Evolutionary conservation across 1,140 invertebrate species (phyloP).

Genomic region (Lerema accius): DNA sequence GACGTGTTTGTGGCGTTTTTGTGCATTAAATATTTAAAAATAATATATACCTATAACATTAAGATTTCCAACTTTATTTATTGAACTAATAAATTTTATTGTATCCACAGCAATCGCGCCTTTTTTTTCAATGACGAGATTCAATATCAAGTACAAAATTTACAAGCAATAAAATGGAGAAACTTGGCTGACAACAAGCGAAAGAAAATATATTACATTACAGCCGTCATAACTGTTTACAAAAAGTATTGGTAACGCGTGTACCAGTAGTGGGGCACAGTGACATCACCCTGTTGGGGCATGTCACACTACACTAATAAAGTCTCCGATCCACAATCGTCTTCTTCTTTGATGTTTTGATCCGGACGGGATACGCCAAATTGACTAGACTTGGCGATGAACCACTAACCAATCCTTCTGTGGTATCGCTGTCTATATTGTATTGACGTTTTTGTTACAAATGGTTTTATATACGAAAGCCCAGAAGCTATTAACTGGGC

Average conservation of each 20-base stretch:
- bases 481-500: too few relatives aligned
- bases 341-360: constrained; percentile 60
- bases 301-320: constrained; percentile 57
- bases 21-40: too few relatives aligned
- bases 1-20: too few relatives aligned
- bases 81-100: too few relatives aligned
- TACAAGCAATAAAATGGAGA: background rate
- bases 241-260: background rate
- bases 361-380: constrained; percentile 38
- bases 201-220: constrained; percentile 10
- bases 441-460: too few relatives aligned
- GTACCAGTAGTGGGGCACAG: background rate
- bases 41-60: too few relatives aligned
- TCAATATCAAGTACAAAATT: background rate
- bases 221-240: background rate
- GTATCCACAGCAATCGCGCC: too few relatives aligned
- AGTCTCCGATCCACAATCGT: constrained; percentile 51
- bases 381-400: constrained; percentile 35
- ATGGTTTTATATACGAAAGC: too few relatives aligned
- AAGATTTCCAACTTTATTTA: too few relatives aligned
- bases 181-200: background rate
- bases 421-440: constrained; percentile 18
- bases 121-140: too few relatives aligned
- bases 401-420: too few relatives aligned
- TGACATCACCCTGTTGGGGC: constrained; percentile 39